Evolutionary conservation across 23 tunicate species (phyloP), one percentile per base, ranked within the genome.

Genomic region (Styela clava): DNA sequence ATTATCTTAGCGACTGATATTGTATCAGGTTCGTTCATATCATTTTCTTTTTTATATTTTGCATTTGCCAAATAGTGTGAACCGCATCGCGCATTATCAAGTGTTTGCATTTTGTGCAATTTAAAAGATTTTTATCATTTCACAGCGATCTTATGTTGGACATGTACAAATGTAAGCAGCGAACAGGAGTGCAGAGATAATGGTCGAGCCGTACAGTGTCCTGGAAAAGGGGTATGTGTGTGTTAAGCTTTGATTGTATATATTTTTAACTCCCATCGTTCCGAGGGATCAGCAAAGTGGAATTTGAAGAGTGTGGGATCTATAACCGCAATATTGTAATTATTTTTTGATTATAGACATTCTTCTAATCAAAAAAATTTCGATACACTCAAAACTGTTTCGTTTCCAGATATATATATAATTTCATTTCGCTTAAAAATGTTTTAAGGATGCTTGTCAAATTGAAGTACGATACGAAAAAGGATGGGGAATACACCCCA

Each of bases 401-500:
- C n/a, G n/a, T n/a, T n/a, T n/a, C n/a, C n/a, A n/a, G n/a, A n/a
- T n/a, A n/a, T n/a, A n/a, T n/a, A n/a, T n/a, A n/a, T n/a, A n/a
- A n/a, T n/a, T n/a, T n/a, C n/a, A n/a, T n/a, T n/a, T n/a, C n/a
- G n/a, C n/a, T n/a, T n/a, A n/a, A n/a, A n/a, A n/a, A n/a, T n/a
- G 7, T 12, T 67, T 67, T 67, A n/a, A 79, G 83, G 72, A 79
- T 23, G 72, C 86, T 62, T 83, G 86, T 25, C 86, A 73, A 61
- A 63, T 74, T 32, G 86, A 83, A 69, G 30, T 83, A 21, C 79
- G 86, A 16, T 76, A 83, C 70, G 31, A 67, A 22, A 29, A 29
- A 67, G 31, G 71, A 18, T 67, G 71, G 71, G 71, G 71, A 25
- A 29, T 25, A 67, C 30, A 67, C 16, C 71, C 71, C 16, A 67